Base-by-base conservation (phyloP, 2,113 vertebrate species). In the Astatotilapia flaviijosephi region DNA sequence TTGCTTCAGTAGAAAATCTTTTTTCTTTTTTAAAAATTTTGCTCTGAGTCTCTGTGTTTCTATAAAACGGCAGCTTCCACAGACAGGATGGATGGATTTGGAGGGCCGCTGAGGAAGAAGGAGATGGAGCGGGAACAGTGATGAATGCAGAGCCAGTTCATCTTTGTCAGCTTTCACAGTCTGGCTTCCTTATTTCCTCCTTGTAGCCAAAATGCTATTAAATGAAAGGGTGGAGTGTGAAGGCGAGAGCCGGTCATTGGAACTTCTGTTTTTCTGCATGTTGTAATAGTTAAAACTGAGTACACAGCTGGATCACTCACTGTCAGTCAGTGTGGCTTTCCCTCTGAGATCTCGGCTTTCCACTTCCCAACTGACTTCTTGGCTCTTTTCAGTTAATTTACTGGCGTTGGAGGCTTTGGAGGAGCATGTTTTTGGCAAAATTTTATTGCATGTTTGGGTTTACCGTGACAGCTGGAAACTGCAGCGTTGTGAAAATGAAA, bases 81-180 rank as follows among this genome's bases (percentile, higher is more conserved):
- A 26, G 81, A 86, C 49, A 83, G 86, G 85, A 93, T 88, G 73
- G 86, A 93, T 94, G 13, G 49, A 83, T 90, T 65, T 14, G 4
- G 47, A 47, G 70, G 56, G 53, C 3, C 2, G 33, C 51, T 53
- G 86, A 56, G 79, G 70, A 84, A 79, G 80, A 37, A 79, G 47
- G 73, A 81, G 83, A 80, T 21, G 3, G 65, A 37, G 82, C 6
- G 35, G 51, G 6, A 80, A 45, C 8, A 17, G 80, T 14, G 91
- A 84, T 77, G 90, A 84, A 85, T 73, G 35, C 65, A 9, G 21
- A 19, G 53, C 14, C 70, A 47, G 54, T 83, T 88, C 73, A 77
- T 88, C 87, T 60, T 80, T 65, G 56, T 26, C 28, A 56, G 81
- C n/a, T 60, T 75, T 70, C 62, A 58, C 65, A 79, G 31, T 80